Evolutionary conservation across 53 echinoderm and acorn worm species (phyloP), one percentile per base, ranked within the genome.

Genomic region (Luidia sarsii): DNA sequence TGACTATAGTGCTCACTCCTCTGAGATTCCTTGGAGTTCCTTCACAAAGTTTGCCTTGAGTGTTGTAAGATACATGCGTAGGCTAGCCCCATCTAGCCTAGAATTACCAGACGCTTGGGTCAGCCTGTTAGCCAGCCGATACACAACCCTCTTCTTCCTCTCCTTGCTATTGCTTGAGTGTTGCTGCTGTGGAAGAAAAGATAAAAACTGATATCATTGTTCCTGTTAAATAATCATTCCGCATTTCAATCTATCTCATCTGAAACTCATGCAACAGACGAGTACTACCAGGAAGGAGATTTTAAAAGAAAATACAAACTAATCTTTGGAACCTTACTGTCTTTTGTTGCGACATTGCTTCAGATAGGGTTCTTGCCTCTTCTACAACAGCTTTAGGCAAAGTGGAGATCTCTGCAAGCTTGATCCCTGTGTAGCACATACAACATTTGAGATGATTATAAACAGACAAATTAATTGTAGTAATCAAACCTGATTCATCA

Each of bases 331-430:
- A n/a, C n/a, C 85, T 70, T 80, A 92, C 95, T 75, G 70, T 88
- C 29, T 79, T 88, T 61, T 88, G 85, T 16, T 71, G 73, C 0
- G 86, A 70, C 24, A 91, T 36, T 35, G 62, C 66, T 39, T 86
- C 75, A 20, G 91, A 90, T n/a, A 99, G 65, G 54, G 39, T 66
- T 51, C 85, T 94, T 11, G 94, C 94, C 25, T 91, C 93, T 2
- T 52, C 68, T 15, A 91, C 59, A 48, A 99, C 81, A 33, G 91
- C 82, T 7, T 73, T 67, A 19, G 99, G 99, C 39, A 99, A 67
- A 29, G 86, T 94, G 10, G 94, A 94, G 15, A 93, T 48, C 63
- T 99, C 91, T 29, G 99, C 99, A 33, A 99, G 82, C 87, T 91
- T 88, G 61, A 99, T 94, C 23, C 99, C 99, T 99, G 57, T 24